phyloP scores from a whole-genome alignment of 2,888 invertebrate species.

The Mimachlamys varia region DNA sequence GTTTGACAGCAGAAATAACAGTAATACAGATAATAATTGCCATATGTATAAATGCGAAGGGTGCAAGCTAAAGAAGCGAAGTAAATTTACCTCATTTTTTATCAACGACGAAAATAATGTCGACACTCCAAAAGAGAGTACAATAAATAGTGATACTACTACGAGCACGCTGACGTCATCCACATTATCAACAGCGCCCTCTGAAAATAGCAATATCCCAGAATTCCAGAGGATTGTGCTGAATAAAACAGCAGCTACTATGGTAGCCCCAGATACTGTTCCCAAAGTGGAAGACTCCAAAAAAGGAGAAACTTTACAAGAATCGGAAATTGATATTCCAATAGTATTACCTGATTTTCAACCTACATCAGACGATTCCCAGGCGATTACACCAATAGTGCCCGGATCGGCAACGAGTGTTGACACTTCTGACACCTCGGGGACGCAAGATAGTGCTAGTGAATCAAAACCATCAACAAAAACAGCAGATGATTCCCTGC shows the following conservation, averaged over 20 bases:
- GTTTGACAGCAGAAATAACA: conserved; percentile 15
- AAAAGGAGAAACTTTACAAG: neutral
- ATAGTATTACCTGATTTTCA: neutral
- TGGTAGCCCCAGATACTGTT: neutral
- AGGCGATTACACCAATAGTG: neutral
- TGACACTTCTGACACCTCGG: neutral
- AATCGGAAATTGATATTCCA: conserved; percentile 24
- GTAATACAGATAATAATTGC: neutral
- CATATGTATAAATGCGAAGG: conserved; percentile 7
- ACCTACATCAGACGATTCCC: conserved; percentile 15
- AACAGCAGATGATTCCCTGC: neutral
- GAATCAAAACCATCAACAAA: neutral
- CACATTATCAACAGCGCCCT: neutral
- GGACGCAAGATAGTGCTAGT: neutral
- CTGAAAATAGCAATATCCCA: neutral
- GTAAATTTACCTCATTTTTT: neutral
- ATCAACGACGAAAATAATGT: neutral
- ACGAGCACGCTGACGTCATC: neutral
- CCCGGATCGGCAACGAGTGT: neutral
- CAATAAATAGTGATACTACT: neutral
- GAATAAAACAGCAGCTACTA: neutral
- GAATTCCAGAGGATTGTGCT: neutral
- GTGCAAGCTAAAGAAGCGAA: neutral
- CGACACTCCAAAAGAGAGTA: neutral
- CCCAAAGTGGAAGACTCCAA: neutral